phyloP scores from a whole-genome alignment of 2,797 vertebrate genomes.

The Austrolebias charrua region DNA sequence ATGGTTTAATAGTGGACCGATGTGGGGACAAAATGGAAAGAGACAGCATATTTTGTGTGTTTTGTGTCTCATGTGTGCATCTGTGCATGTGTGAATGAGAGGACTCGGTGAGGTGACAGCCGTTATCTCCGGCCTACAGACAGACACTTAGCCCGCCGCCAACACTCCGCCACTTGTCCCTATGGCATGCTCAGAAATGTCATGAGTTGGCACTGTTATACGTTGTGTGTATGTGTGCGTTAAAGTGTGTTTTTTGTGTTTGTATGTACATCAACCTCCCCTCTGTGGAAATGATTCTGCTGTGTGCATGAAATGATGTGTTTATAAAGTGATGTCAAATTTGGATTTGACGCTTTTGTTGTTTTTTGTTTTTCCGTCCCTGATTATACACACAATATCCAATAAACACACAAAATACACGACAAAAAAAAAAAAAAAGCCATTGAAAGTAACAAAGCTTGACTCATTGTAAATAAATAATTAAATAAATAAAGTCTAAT shows the following conservation, averaged over 20 bases:
- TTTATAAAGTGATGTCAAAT: conserved; percentile 32
- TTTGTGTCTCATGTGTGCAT: conserved; percentile 26
- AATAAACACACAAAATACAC: not conserved
- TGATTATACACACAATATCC: not conserved
- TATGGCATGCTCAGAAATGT: conserved; percentile 75
- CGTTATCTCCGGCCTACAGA: conserved; percentile 79
- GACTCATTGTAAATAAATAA: not conserved
- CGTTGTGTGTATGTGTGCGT: conserved; percentile 20
- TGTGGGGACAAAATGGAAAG: conserved; percentile 24
- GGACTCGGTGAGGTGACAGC: conserved; percentile 68
- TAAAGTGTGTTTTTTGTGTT: conserved; percentile 22
- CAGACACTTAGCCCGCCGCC: conserved; percentile 71
- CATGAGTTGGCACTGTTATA: conserved; percentile 59
- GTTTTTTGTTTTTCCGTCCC: conserved; percentile 1
- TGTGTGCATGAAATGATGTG: conserved; percentile 2
- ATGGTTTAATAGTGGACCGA: conserved; percentile 71
- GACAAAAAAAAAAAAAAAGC: not conserved
- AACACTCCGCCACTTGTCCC: conserved; percentile 72
- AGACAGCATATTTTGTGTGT: conserved; percentile 28
- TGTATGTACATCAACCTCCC: conserved; percentile 39
- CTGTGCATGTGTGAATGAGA: conserved; percentile 34
- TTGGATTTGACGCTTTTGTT: conserved; percentile 18
- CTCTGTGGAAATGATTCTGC: conserved; percentile 12
- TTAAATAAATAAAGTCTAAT: too few relatives aligned
- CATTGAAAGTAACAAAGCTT: not conserved